phyloP scores from a whole-genome alignment of 2,888 invertebrate genomes.

The Chromoteleia sp. region DNA sequence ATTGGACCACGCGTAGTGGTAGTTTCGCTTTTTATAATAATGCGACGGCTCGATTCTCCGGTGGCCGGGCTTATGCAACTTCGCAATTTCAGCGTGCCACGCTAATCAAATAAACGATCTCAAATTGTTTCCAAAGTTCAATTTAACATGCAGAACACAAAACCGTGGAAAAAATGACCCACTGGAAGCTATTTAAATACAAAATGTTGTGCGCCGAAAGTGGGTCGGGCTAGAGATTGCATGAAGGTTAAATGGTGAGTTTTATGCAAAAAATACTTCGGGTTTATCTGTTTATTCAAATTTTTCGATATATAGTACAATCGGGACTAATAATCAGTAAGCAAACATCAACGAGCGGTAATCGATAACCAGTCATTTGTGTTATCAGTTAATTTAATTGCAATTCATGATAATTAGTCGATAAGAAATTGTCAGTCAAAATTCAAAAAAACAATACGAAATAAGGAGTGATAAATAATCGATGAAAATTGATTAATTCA shows the following conservation, averaged over 20 bases:
- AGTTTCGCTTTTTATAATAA: too few relatives aligned
- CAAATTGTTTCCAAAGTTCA: constrained; percentile 49
- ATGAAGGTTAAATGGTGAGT: constrained; percentile 26
- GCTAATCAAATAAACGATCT: constrained; percentile 52
- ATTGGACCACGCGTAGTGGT: too few relatives aligned
- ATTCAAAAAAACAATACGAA: too few relatives aligned
- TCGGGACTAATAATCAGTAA: too few relatives aligned
- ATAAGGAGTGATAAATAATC: too few relatives aligned
- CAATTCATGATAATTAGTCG: too few relatives aligned
- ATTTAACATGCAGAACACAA: constrained; percentile 40
- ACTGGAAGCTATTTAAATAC: constrained; percentile 29
- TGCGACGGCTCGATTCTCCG: constrained; percentile 13
- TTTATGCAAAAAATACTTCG: not conserved
- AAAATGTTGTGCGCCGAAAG: constrained; percentile 22
- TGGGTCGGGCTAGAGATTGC: constrained; percentile 29
- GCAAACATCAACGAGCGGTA: too few relatives aligned
- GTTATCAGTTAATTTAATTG: too few relatives aligned
- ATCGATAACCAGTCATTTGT: too few relatives aligned
- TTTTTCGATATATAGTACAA: too few relatives aligned
- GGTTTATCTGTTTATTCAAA: constrained; percentile 10
- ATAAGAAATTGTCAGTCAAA: too few relatives aligned
- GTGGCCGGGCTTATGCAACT: constrained; percentile 22
- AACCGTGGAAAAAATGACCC: constrained; percentile 38
- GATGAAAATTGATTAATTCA: too few relatives aligned
- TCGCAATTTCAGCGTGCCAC: constrained; percentile 10